Base-by-base conservation (phyloP, 2,888 invertebrate species). In the Polyommatus icarus region DNA sequence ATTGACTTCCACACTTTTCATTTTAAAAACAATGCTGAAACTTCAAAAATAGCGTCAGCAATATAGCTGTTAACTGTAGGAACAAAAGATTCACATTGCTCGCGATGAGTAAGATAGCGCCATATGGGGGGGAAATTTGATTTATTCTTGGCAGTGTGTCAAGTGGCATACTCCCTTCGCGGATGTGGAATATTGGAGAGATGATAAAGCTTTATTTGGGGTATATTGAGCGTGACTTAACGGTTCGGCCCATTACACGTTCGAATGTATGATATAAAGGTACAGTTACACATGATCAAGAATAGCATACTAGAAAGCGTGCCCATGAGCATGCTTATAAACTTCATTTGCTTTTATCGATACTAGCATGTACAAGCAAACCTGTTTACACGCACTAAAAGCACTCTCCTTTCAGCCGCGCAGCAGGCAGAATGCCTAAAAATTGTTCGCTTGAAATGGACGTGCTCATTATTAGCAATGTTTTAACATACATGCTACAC, bases 61-160 rank as follows among this genome's bases (percentile, higher is more conserved):
- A 81, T 81, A 78, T 82, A 79, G 79, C 78, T 80, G 80, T 81
- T 80, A 82, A 80, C 78, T 72, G 73, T 20, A 71, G 29, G 77
- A 76, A 80, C 79, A 81, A 78, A 79, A 77, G 80, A 79, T 73
- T 79, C 79, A 78, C 75, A 77, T 79, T 77, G 79, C 77, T 77
- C 77, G 78, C 78, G 78, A 79, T 50, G 76, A 78, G 80, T 79
- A 79, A 79, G 79, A 78, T 73, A 79, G 79, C 81, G 80, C 81
- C 79, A 81, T 80, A 79, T 80, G 79, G 80, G 78, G 75, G 75
- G 80, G 81, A 54, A 54, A 91, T 90, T 88, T 89, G 91, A 91
- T 92, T 91, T 91, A 91, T 91, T 87, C 86, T 85, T 89, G 90
- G 90, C 91, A 87, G 85, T 88, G 87, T 87, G 89, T 90, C 90